A percentile compares a stretch with the other conserved stretches of the same genome.
Evolutionary conservation across 2,888 invertebrate species (phyloP).

Genomic region (Cosmorhoe ocellata): DNA sequence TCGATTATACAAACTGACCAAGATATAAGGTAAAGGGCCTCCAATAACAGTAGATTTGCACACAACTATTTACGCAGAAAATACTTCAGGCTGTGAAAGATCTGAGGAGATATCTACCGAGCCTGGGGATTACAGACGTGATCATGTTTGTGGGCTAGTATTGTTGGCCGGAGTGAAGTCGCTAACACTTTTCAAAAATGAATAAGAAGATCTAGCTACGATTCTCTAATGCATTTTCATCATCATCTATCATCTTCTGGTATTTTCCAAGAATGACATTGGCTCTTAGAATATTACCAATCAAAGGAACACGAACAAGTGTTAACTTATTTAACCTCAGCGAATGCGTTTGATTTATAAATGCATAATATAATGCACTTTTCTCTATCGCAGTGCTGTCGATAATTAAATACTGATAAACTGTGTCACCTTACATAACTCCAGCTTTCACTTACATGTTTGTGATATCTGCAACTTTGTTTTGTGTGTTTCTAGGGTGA

Average conservation of each 20-base stretch:
- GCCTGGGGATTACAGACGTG: too few relatives aligned
- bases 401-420: conserved; percentile 26
- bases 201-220: too few relatives aligned
- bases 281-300: conserved; percentile 1
- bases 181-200: too few relatives aligned
- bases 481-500: background rate
- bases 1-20: too few relatives aligned
- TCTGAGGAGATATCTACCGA: too few relatives aligned
- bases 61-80: too few relatives aligned
- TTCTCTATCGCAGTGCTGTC: conserved; percentile 5
- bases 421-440: background rate
- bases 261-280: background rate
- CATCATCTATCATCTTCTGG: background rate
- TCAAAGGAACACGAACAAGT: conserved; percentile 2
- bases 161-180: too few relatives aligned
- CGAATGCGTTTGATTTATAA: conserved; percentile 8
- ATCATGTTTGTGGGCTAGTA: too few relatives aligned
- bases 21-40: too few relatives aligned
- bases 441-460: conserved; percentile 1
- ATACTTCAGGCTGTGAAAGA: too few relatives aligned
- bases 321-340: conserved; percentile 17
- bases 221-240: background rate
- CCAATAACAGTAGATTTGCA: too few relatives aligned
- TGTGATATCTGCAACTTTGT: conserved; percentile 2
- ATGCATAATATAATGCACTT: conserved; percentile 9